These are phyloP conservation scores for Morus bassanus DNA, from an alignment of 2,797 vertebrate species.

Conservation along the genomic window DNA sequence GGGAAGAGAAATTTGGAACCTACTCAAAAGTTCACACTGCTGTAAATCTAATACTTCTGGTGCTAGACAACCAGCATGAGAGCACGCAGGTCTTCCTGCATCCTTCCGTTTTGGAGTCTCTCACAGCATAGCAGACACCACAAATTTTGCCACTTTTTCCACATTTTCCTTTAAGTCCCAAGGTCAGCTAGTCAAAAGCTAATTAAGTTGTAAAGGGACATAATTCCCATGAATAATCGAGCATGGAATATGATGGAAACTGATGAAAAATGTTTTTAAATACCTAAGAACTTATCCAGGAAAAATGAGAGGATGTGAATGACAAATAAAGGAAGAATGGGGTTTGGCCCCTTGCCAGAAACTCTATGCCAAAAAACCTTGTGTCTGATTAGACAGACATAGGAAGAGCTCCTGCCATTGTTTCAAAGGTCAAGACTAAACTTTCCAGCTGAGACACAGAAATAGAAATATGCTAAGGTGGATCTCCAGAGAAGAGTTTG, in stretches of 20 bases:
- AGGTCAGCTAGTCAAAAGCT: neutral
- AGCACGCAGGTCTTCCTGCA: neutral
- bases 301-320: constrained; percentile 40
- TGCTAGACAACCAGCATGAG: neutral
- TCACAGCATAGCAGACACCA: neutral
- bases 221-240: constrained; percentile 50
- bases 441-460: neutral
- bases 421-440: neutral
- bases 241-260: constrained; percentile 35
- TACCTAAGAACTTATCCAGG: constrained; percentile 11
- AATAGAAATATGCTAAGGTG: neutral
- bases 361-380: neutral
- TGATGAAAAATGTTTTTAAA: constrained; percentile 44
- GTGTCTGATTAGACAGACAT: neutral
- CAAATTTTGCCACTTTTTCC: neutral
- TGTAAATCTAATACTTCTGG: neutral
- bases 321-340: constrained; percentile 19
- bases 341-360: neutral
- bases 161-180: constrained; percentile 23
- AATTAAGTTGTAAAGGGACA: constrained; percentile 62
- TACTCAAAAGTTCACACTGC: neutral
- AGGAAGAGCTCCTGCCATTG: constrained; percentile 15
- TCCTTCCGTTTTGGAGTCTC: neutral
- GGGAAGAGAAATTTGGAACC: neutral
- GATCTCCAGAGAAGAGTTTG: constrained; percentile 36